Base-by-base conservation (phyloP, 1,140 invertebrate species). In the Cryptotermes secundus region DNA sequence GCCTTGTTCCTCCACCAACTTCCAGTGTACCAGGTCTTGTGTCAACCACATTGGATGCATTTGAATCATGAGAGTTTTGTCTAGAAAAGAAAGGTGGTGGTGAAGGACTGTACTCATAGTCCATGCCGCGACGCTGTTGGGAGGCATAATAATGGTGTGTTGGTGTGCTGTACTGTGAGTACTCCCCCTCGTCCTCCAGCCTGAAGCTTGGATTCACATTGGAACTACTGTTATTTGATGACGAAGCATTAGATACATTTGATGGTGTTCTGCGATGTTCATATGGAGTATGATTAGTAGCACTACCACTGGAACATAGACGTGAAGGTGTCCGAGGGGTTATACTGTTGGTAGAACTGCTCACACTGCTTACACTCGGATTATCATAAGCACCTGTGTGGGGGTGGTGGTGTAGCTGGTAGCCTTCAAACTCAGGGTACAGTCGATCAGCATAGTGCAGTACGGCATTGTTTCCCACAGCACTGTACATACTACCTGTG, bases 11-110 rank as follows among this genome's bases (percentile, higher is more conserved):
- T 10, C 88, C 87, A 80, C 92, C 87, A 45, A 90, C 85, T 87
- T 93, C 95, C 19, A 97, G 88, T 85, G 95, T 96, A 1, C 91
- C 93, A 0, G 96, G 95, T 59, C 95, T 90, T 83, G 34, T 38
- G 34, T 81, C 80, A 34, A 19, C 80, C n/a, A 31, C n/a, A 53
- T 96, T 95, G n/a, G 91, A 89, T 80, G 91, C 88, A 85, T 88
- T 89, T 10, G 89, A 89, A 31, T 92, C 92, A 82, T 92, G 91
- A 16, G 92, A 93, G 86, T 93, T 93, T 85, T 93, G 93, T 42
- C 93, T 89, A 34, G 91, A 89, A 59, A 90, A 90, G 85, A 88
- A 88, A 80, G 38, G 89, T 49, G 45, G 45, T 45, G 84, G 53
- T 53, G 85, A 85, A 83, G 86, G 85, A 26, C 85, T 85, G 65